Conservation (phyloP, 2,113 vertebrate genomes). For the Tragelaphus strepsiceros region DNA sequence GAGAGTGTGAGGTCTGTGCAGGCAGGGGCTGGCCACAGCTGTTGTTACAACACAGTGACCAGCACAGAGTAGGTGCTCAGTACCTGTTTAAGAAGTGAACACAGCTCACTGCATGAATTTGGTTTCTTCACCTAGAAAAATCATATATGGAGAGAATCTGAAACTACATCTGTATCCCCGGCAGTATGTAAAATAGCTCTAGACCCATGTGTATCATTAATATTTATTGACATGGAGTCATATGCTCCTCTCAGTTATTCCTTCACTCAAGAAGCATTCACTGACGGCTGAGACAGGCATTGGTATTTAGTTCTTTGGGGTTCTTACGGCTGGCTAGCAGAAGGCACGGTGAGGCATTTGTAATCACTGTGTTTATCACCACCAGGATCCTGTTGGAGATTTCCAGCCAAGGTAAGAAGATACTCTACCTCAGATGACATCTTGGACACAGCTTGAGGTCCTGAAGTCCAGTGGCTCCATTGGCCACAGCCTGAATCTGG, state of each 20-base stretch:
- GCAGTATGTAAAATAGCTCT: neutral
- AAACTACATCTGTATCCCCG: neutral
- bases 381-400: neutral
- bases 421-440: neutral
- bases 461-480: neutral
- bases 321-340: neutral
- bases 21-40: neutral
- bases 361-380: neutral
- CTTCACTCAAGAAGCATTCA: neutral
- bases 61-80: neutral
- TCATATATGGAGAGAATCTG: neutral
- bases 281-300: neutral
- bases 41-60: neutral
- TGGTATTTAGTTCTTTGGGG: neutral
- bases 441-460: neutral
- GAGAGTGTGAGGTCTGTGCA: accelerated
- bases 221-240: neutral
- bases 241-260: neutral
- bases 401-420: neutral
- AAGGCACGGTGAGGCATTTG: neutral
- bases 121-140: neutral
- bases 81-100: neutral
- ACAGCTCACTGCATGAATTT: neutral
- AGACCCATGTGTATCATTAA: neutral
- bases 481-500: neutral